Evolutionary conservation across 2,888 invertebrate genomes (phyloP).

Genomic region (Plebejus anna): DNA sequence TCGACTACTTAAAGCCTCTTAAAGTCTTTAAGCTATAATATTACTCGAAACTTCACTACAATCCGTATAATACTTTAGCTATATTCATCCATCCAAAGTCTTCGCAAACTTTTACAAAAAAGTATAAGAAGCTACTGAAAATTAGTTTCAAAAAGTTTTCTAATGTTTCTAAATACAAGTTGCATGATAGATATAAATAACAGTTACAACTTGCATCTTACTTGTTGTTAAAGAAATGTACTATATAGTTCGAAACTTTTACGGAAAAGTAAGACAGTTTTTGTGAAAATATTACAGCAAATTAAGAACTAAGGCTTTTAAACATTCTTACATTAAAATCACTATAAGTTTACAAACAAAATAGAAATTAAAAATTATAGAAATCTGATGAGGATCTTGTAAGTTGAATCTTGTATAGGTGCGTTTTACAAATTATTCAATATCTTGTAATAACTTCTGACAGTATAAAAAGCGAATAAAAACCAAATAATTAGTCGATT

Average conservation of each 20-base stretch:
- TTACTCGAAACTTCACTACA: too few relatives aligned
- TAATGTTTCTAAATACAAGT: background rate
- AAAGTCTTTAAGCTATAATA: too few relatives aligned
- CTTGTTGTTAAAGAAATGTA: background rate
- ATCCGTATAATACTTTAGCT: too few relatives aligned
- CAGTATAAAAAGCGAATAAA: background rate
- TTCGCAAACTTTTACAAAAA: background rate
- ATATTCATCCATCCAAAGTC: too few relatives aligned
- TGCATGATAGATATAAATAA: background rate
- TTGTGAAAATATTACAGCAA: background rate
- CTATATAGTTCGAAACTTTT: background rate
- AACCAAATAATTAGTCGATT: conserved; percentile 18
- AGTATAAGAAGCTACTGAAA: background rate
- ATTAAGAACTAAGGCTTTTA: too few relatives aligned
- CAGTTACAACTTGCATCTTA: background rate
- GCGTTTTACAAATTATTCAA: background rate
- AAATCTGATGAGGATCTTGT: background rate
- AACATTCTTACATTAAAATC: too few relatives aligned
- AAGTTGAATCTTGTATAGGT: background rate
- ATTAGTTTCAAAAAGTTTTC: background rate
- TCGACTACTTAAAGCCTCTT: too few relatives aligned
- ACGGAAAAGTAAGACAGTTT: background rate
- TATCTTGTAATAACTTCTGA: background rate
- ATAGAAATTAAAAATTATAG: background rate
- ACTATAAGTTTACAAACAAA: background rate